phyloP scores from a whole-genome alignment of 2,797 vertebrate genomes.

The Synaphobranchus kaupii region DNA sequence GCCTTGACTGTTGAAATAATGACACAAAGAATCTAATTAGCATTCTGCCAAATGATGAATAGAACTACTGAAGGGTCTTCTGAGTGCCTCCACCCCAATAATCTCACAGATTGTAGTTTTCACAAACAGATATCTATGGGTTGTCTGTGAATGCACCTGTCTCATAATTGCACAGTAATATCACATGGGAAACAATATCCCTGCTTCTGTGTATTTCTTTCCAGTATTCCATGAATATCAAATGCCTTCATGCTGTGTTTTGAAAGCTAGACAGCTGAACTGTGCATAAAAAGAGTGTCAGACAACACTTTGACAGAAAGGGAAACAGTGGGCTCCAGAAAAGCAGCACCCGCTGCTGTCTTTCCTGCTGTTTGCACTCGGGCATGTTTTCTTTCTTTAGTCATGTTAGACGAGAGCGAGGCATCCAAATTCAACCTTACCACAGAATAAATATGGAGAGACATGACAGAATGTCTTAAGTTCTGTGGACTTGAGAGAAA shows the following conservation, averaged over 20 bases:
- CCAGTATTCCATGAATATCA: conserved; percentile 78
- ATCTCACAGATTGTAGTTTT: conserved; percentile 41
- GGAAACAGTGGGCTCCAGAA: conserved; percentile 55
- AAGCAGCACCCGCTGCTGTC: conserved; percentile 57
- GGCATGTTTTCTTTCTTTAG: conserved; percentile 36
- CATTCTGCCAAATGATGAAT: conserved; percentile 57
- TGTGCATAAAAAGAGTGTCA: conserved; percentile 51
- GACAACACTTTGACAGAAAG: conserved; percentile 66
- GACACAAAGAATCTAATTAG: conserved; percentile 45
- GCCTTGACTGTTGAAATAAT: not conserved
- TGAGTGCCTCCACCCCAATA: conserved; percentile 43
- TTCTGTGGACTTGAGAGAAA: not conserved
- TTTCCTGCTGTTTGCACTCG: conserved; percentile 60
- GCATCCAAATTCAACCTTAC: conserved; percentile 25
- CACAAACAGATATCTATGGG: conserved; percentile 35
- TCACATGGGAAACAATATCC: conserved; percentile 66
- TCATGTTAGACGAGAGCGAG: conserved; percentile 10
- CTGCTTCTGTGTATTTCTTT: conserved; percentile 61
- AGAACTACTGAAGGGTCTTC: conserved; percentile 47
- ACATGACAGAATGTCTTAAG: not conserved
- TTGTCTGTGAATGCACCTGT: conserved; percentile 64
- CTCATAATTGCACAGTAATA: conserved; percentile 80
- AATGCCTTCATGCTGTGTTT: conserved; percentile 75
- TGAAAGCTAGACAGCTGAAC: conserved; percentile 68
- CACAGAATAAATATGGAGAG: not conserved